These are phyloP conservation scores for Merodon equestris DNA, from an alignment of 2,888 invertebrate species.

Conservation along the genomic window DNA sequence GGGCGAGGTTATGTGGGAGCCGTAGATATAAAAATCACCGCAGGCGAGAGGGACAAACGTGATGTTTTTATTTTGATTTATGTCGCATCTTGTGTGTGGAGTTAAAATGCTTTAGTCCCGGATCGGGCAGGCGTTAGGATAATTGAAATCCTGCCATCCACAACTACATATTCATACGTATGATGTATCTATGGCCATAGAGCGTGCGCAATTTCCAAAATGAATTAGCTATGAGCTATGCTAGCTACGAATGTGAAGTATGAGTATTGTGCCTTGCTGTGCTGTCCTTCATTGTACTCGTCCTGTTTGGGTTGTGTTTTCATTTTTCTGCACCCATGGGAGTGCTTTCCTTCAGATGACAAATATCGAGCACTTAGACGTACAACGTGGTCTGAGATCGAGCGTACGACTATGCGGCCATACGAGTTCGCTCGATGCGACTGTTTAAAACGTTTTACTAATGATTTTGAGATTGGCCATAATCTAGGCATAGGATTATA, in stretches of 20 bases:
- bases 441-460: slow-evolving; percentile 4
- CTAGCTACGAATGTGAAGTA: too few species aligned
- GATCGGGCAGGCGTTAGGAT: slow-evolving; percentile 36
- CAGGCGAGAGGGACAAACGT: slow-evolving; percentile 61
- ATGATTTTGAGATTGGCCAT: slow-evolving; percentile 5
- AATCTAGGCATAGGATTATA: background rate
- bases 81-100: slow-evolving; percentile 46
- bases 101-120: slow-evolving; percentile 38
- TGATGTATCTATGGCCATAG: slow-evolving; percentile 1
- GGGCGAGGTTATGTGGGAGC: slow-evolving; percentile 18
- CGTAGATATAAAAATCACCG: slow-evolving; percentile 62
- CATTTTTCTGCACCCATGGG: too few species aligned
- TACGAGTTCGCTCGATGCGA: background rate
- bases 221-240: slow-evolving; percentile 45
- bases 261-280: too few species aligned
- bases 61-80: slow-evolving; percentile 67
- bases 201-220: slow-evolving; percentile 53
- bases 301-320: too few species aligned
- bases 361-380: too few species aligned
- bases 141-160: slow-evolving; percentile 60
- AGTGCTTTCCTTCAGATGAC: too few species aligned
- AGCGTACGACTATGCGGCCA: too few species aligned
- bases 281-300: too few species aligned
- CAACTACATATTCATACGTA: slow-evolving; percentile 19
- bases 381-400: too few species aligned